These are phyloP conservation scores for Zaprionus kolodkinae DNA, from an alignment of 1,140 invertebrate species.

Conservation along the genomic window DNA sequence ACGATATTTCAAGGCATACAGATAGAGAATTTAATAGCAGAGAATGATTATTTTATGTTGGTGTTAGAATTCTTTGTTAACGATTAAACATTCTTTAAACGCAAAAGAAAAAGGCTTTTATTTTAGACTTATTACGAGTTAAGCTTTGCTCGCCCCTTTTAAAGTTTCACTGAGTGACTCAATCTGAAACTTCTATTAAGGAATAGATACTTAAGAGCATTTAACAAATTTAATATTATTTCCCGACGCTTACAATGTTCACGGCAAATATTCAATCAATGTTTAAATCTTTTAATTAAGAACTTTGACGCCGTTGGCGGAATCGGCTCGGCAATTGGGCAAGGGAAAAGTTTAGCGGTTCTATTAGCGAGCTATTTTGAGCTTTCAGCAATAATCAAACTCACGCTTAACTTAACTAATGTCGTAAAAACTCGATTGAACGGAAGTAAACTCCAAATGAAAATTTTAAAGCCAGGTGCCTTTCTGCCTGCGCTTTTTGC, in stretches of 20 bases:
- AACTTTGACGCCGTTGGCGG: conserved; percentile 35
- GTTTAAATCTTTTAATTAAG: conserved; percentile 67
- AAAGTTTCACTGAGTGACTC: not conserved
- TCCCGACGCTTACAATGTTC: not conserved
- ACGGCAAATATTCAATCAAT: conserved; percentile 54
- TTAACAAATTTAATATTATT: conserved; percentile 64
- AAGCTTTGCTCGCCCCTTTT: not conserved
- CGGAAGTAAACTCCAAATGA: conserved; percentile 18
- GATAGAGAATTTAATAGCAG: not conserved
- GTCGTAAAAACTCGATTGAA: conserved; percentile 57
- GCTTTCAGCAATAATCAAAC: conserved; percentile 47
- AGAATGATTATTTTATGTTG: not conserved
- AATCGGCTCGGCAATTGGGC: not conserved
- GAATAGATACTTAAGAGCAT: not conserved
- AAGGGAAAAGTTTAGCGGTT: not conserved
- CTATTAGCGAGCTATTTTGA: not conserved
- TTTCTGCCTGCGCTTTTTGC: not conserved
- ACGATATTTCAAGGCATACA: not conserved
- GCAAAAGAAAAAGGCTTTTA: no score
- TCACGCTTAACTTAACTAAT: conserved; percentile 67
- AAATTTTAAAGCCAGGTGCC: conserved; percentile 56
- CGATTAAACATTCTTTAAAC: no score
- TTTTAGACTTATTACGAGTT: no score
- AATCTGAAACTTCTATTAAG: not conserved
- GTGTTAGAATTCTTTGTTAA: not conserved